A percentile compares a stretch with the other conserved stretches of the same genome.
Evolutionary conservation across 30 jellyfish, hydroid and myxozoan genomes (phyloP).

Genomic region (Mastigias papua): DNA sequence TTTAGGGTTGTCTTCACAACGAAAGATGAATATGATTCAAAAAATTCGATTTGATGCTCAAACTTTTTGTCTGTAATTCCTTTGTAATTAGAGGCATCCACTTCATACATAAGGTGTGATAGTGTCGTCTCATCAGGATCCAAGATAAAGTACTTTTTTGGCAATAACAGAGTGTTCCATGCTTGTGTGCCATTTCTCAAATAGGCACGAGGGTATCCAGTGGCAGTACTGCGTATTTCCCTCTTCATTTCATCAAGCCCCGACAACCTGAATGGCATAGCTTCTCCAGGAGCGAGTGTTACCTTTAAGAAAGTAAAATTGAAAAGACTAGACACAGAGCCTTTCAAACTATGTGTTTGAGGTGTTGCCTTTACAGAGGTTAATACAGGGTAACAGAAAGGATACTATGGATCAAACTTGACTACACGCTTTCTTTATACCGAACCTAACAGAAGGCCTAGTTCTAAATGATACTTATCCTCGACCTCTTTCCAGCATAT

Average conservation of each 20-base stretch:
- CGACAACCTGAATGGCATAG: neutral
- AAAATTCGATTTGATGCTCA: slow-evolving; percentile 22
- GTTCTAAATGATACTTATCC: too few relatives aligned
- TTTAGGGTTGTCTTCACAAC: slow-evolving; percentile 28
- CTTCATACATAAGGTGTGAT: neutral
- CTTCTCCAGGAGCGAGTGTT: slow-evolving; percentile 75
- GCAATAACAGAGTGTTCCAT: neutral
- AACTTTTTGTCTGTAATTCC: neutral
- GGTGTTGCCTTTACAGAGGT: too few relatives aligned
- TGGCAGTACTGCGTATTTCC: slow-evolving; percentile 57
- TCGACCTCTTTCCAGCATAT: too few relatives aligned
- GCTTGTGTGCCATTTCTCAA: slow-evolving; percentile 11
- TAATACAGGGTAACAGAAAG: too few relatives aligned
- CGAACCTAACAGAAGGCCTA: too few relatives aligned
- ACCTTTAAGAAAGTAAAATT: neutral
- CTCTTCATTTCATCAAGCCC: slow-evolving; percentile 73
- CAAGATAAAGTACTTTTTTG: slow-evolving; percentile 33
- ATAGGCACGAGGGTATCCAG: slow-evolving; percentile 34
- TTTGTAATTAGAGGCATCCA: neutral
- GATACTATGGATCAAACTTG: too few relatives aligned
- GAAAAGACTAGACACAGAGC: too few relatives aligned
- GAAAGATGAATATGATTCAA: slow-evolving; percentile 61
- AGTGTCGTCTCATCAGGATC: slow-evolving; percentile 21
- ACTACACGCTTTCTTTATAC: too few relatives aligned
- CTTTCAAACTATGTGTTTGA: too few relatives aligned